Percentiles rank a stretch among this genome's conserved stretches.
Conservation (phyloP, 1,140 invertebrate species). For the Diploscapter pachys region DNA sequence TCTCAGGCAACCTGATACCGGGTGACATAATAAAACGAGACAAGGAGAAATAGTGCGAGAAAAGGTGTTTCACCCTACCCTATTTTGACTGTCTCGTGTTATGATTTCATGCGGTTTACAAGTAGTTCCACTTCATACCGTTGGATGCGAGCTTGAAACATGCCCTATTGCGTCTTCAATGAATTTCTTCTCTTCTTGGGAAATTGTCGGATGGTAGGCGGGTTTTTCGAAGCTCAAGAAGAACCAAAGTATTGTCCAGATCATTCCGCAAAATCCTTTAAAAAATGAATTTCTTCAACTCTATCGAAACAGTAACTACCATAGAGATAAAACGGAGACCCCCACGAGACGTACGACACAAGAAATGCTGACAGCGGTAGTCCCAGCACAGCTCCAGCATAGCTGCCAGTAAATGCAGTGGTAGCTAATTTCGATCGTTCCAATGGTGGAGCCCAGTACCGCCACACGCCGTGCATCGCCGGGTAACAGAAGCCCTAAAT, state of each 20-base stretch:
- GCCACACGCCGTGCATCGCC: slow-evolving; percentile 97
- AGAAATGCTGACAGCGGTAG: slow-evolving; percentile 90
- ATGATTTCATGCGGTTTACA: background rate
- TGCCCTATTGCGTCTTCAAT: slow-evolving; percentile 91
- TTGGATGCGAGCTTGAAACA: slow-evolving; percentile 53
- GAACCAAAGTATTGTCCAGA: slow-evolving; percentile 85
- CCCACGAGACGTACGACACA: slow-evolving; percentile 81
- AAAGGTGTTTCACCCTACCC: too few species aligned
- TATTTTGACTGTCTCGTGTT: too few species aligned
- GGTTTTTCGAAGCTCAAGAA: slow-evolving; percentile 92
- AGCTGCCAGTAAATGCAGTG: slow-evolving; percentile 92
- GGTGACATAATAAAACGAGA: too few species aligned
- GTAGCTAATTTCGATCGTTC: slow-evolving; percentile 93
- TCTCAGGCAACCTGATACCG: too few species aligned
- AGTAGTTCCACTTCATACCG: slow-evolving; percentile 31
- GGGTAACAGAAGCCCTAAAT: slow-evolving; percentile 95
- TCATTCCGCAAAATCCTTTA: slow-evolving; percentile 65
- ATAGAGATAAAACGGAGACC: slow-evolving; percentile 95
- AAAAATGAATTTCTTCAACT: slow-evolving; percentile 40
- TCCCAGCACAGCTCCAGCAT: slow-evolving; percentile 88
- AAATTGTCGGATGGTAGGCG: slow-evolving; percentile 85
- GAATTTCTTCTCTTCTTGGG: slow-evolving; percentile 82
- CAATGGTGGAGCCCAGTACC: slow-evolving; percentile 96
- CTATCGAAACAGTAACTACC: too few species aligned
- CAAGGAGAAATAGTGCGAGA: too few species aligned